Conservation (phyloP, 2,797 vertebrate genomes). For the Karalla daura region DNA sequence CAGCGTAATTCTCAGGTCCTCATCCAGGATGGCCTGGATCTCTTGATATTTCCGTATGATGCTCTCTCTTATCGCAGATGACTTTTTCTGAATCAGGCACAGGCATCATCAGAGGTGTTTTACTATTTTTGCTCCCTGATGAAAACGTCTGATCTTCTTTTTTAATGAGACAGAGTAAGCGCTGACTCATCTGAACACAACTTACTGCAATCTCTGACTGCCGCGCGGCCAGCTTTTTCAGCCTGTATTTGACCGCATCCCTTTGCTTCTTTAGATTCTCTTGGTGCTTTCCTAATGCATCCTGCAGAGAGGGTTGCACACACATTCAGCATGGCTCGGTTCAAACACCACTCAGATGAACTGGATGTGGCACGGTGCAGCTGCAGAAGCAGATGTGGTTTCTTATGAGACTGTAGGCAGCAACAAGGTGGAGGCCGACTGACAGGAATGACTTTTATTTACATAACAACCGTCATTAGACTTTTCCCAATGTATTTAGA, state of each 20-base stretch:
- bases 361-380: neutral
- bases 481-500: neutral
- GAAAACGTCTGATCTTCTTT: neutral
- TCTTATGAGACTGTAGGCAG: constrained; percentile 2
- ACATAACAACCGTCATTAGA: too few relatives aligned
- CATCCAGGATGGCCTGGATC: constrained; percentile 80
- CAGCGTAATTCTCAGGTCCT: constrained; percentile 81
- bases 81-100: constrained; percentile 74
- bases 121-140: neutral
- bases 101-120: constrained; percentile 18
- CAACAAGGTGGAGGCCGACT: neutral
- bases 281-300: constrained; percentile 70
- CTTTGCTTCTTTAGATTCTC: constrained; percentile 77
- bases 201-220: constrained; percentile 80
- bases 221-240: constrained; percentile 82
- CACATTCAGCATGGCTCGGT: constrained; percentile 26
- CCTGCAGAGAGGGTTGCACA: constrained; percentile 67
- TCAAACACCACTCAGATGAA: neutral
- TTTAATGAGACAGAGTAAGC: neutral
- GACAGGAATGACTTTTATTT: neutral
- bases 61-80: constrained; percentile 73
- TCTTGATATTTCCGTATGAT: constrained; percentile 81
- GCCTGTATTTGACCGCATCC: constrained; percentile 79
- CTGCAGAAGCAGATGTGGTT: constrained; percentile 27
- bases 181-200: neutral